These are phyloP conservation scores for Noctilio leporinus DNA, from an alignment of 2,113 vertebrate genomes.

Conservation along the genomic window DNA sequence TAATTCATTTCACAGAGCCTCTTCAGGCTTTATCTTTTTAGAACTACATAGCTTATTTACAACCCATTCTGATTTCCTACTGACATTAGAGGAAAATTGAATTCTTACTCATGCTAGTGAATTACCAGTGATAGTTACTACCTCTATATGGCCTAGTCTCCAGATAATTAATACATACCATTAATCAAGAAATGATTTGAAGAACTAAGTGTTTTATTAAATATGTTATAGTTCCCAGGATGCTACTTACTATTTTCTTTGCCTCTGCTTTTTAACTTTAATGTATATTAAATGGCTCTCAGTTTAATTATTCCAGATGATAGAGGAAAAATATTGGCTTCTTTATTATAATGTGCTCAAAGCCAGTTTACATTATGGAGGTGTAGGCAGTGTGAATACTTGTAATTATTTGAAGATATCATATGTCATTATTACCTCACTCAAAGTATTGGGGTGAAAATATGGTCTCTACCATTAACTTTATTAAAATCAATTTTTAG, in stretches of 20 bases:
- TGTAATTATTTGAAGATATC: not conserved
- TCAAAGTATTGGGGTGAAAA: not conserved
- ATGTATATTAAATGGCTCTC: not conserved
- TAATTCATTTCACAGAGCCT: slow-evolving; percentile 9
- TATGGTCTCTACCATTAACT: not conserved
- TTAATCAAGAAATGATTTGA: slow-evolving; percentile 5
- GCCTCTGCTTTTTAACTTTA: not conserved
- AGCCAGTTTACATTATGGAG: not conserved
- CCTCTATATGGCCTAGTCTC: not conserved
- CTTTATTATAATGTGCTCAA: slow-evolving; percentile 2
- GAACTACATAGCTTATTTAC: not conserved
- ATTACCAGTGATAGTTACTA: not conserved
- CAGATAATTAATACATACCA: not conserved
- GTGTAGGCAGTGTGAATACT: not conserved
- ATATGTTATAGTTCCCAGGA: not conserved
- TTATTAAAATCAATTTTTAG: not conserved
- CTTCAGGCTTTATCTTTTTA: not conserved
- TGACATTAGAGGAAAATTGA: slow-evolving; percentile 10
- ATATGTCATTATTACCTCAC: not conserved
- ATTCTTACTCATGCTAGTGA: not conserved
- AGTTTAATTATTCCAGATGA: slow-evolving; percentile 34
- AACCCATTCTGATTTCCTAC: not conserved
- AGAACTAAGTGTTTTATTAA: not conserved
- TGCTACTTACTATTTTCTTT: not conserved
- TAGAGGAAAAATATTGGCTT: not conserved